Evolutionary conservation across 1,140 invertebrate genomes (phyloP), one percentile per base, ranked within the genome.

Genomic region (Eurosta solidaginis): DNA sequence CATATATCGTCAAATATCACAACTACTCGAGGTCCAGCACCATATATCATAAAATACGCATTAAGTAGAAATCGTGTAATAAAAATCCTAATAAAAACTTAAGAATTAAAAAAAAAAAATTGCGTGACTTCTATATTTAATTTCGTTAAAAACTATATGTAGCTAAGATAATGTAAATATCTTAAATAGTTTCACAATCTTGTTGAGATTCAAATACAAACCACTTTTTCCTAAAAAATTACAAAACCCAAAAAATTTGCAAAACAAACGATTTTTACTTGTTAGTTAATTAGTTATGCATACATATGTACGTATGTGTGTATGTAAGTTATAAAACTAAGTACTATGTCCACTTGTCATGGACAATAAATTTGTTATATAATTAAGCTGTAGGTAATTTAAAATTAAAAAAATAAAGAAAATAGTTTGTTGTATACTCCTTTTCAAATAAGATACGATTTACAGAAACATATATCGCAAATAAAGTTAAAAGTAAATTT

Each of bases 201-300:
- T 22, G 50, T 54, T 54, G 22, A 54, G 50, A 25, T 54, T 54
- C 50, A 54, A 54, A 12, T 25, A 12, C 14, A 20, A 52, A 29
- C 17, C 10, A 29, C 22, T 14, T 63, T 63, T 63, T 42, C 59
- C 33, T 68, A 68, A 20, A 68, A 68, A 63, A 40, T 22, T 12
- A 22, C 4, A 68, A 68, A 68, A 68, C 14, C 33, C 59, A 36
- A 68, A 68, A 68, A 68, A 68, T 68, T n/a, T 68, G 59, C 59
- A 68, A 68, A 5, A n/a, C n/a, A n/a, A 68, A 36, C 9, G 17
- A 68, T 22, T 68, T 40, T 47, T 20, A 40, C 22, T 42, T 20
- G 33, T 20, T 20, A 68, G 17, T 68, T 68, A 20, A 68, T 29
- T 29, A 68, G 33, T 68, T 14, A 6, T 68, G 40, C n/a, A 54